phyloP scores from a whole-genome alignment of 2,797 vertebrate species.

The Iguana delicatissima region DNA sequence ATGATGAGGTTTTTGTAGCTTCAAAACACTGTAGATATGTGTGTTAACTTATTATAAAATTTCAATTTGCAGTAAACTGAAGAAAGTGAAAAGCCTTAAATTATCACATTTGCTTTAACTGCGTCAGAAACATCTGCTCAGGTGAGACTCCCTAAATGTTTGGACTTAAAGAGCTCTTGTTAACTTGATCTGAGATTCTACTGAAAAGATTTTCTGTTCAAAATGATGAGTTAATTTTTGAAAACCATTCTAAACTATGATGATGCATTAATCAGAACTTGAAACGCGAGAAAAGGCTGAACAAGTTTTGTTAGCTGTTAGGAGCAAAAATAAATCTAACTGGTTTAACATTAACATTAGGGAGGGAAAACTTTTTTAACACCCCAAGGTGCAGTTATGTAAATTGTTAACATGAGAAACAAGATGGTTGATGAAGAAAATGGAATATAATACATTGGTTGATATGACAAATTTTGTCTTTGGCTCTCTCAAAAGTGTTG shows the following conservation, averaged over 20 bases:
- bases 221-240: not conserved
- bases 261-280: not conserved
- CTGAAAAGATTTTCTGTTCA: slow-evolving; percentile 28
- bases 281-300: too few relatives aligned
- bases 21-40: not conserved
- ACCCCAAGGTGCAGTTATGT: too few relatives aligned
- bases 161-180: not conserved
- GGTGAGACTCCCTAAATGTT: slow-evolving; percentile 29
- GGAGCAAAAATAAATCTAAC: too few relatives aligned
- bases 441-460: too few relatives aligned
- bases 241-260: not conserved
- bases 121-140: slow-evolving; percentile 17
- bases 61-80: slow-evolving; percentile 17
- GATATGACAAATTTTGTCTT: too few relatives aligned
- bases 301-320: too few relatives aligned
- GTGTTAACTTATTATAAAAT: slow-evolving; percentile 37
- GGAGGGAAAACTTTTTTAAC: too few relatives aligned
- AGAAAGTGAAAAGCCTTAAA: slow-evolving; percentile 36
- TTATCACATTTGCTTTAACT: slow-evolving; percentile 3
- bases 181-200: slow-evolving; percentile 6
- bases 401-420: too few relatives aligned
- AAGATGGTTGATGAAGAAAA: too few relatives aligned
- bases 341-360: too few relatives aligned
- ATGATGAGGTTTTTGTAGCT: not conserved
- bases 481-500: too few relatives aligned